phyloP scores from a whole-genome alignment of 2,113 vertebrate species.

The Oryzias javanicus region DNA sequence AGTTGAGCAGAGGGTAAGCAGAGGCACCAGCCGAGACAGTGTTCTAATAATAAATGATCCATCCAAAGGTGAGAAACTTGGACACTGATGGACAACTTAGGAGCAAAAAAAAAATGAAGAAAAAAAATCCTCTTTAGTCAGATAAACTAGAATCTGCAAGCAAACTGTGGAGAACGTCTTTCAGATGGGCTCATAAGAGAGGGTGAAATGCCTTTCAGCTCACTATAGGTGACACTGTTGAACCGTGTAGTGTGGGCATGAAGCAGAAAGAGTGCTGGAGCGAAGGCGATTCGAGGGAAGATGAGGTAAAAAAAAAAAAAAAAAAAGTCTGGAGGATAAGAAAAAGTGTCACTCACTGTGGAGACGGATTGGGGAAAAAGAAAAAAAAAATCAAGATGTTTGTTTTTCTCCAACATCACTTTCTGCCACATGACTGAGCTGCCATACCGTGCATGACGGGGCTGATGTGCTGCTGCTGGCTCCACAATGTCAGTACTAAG shows the following conservation, averaged over 20 bases:
- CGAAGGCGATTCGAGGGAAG: neutral
- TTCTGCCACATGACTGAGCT: slow-evolving; percentile 25
- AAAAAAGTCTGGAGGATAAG: neutral
- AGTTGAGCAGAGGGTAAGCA: slow-evolving; percentile 7
- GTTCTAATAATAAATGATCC: slow-evolving; percentile 74
- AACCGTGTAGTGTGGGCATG: slow-evolving; percentile 36
- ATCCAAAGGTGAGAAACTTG: slow-evolving; percentile 79
- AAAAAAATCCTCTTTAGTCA: neutral
- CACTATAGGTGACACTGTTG: slow-evolving; percentile 61
- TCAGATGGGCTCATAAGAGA: slow-evolving; percentile 18
- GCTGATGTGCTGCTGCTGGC: slow-evolving; percentile 1
- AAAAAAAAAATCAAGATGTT: slow-evolving; percentile 15
- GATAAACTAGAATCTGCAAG: neutral
- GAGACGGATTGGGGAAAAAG: neutral
- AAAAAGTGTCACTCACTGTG: neutral
- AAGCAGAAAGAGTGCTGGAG: neutral
- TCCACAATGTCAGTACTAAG: slow-evolving; percentile 44
- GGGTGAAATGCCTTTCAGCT: slow-evolving; percentile 51
- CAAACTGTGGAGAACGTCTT: neutral
- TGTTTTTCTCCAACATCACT: slow-evolving; percentile 27
- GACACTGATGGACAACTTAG: slow-evolving; percentile 9
- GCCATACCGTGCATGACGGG: slow-evolving; percentile 19
- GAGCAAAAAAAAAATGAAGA: neutral
- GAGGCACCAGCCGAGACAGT: slow-evolving; percentile 51
- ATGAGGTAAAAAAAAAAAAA: neutral